Base-by-base conservation (phyloP, 2,888 invertebrate genomes). In the Drosophila trichaetosa region DNA sequence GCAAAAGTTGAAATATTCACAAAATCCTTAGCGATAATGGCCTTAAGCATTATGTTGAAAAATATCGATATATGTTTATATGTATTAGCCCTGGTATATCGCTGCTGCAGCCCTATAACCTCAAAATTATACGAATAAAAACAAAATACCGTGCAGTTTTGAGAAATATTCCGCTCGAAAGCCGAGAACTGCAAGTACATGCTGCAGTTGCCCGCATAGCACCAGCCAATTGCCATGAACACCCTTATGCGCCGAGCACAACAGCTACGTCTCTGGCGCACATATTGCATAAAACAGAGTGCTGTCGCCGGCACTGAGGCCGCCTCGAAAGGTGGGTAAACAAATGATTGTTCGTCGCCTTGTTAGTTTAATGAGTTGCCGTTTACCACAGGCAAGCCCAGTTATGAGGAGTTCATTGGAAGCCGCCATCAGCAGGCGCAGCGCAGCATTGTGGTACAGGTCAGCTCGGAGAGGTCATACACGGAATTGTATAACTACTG, bases 401-500 rank as follows among this genome's bases (percentile, higher is more conserved):
- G 78, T 52, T 93, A 96, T 92, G 94, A 95, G 70, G 94, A 95
- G 69, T 92, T 95, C 76, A 93, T 96, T 52, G 92, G 93, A 46
- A 92, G 93, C 31, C 94, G 96, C 79, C 94, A 95, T 90, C 91
- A 92, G 4, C 95, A 97, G 91, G 97, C 97, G 0, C 93, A 93
- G 59, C 94, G 95, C 70, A 96, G 96, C 92, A 93, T 97, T 64
- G 93, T 97, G 38, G 95, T 97, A 7, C 97, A 97, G 93, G 96
- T 97, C 2, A 95, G 95, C 85, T 96, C 96, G 0, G 94, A 95
- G 62, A 94, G 95, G 56, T 96, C 96, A 0, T 95, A 94, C 84
- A 92, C 92, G 54, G 96, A 97, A 92, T 93, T 97, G 61, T 94
- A 95, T 90, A 93, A 94, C 5, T 96, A 96, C 90, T 97, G 97